These are phyloP conservation scores for Euphonia xanthogaster DNA, from an alignment of 2,797 vertebrate species.

Conservation along the genomic window DNA sequence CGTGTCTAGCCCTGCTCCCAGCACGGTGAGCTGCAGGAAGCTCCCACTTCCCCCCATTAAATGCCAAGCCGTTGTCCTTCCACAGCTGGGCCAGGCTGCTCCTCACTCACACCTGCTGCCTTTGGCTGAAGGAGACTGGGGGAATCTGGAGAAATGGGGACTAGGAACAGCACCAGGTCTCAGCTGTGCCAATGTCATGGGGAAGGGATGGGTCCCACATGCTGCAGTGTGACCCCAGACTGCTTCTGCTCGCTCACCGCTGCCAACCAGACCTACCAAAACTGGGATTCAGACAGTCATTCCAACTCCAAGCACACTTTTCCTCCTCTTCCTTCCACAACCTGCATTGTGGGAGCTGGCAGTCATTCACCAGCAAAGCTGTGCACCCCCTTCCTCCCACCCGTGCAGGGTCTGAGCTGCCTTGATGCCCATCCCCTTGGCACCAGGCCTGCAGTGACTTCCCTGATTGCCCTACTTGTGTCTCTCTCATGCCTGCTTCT, in stretches of 20 bases:
- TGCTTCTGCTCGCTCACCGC: not conserved
- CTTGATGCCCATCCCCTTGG: not conserved
- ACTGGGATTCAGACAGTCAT: not conserved
- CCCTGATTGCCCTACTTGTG: not conserved
- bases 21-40: not conserved
- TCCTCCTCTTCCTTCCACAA: not conserved
- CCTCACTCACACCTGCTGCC: not conserved
- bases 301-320: not conserved
- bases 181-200: rapidly evolving
- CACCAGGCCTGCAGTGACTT: not conserved
- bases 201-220: rapidly evolving
- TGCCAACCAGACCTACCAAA: not conserved
- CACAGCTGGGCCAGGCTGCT: not conserved
- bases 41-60: not conserved
- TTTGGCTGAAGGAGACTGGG: rapidly evolving
- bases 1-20: rapidly evolving
- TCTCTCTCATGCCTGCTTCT: not conserved
- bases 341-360: not conserved
- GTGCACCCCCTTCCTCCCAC: not conserved
- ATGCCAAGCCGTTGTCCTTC: rapidly evolving
- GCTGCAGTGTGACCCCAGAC: not conserved
- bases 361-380: not conserved
- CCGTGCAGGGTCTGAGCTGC: not conserved
- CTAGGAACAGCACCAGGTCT: rapidly evolving
- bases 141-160: not conserved